Evolutionary conservation across 2,113 vertebrate species (phyloP).

Genomic region (Mungos mungo): DNA sequence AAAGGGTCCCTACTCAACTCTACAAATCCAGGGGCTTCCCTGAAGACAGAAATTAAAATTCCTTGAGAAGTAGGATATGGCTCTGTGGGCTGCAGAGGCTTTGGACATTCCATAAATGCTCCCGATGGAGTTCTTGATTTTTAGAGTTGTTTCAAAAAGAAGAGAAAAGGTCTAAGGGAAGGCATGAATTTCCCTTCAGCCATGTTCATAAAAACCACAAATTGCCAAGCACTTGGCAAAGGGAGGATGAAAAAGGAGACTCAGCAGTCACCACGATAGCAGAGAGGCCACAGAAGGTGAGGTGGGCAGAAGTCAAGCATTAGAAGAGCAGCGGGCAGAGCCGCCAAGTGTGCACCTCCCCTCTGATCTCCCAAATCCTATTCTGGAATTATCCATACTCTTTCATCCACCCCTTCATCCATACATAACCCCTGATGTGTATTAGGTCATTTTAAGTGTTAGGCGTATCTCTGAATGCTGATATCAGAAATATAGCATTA

Average conservation of each 20-base stretch:
- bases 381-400: not conserved
- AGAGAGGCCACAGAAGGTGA: fast-evolving
- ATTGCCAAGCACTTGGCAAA: not conserved
- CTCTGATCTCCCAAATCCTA: not conserved
- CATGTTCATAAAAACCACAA: not conserved
- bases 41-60: not conserved
- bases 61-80: not conserved
- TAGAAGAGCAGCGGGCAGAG: fast-evolving
- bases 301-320: too few species aligned
- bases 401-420: not conserved
- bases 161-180: not conserved
- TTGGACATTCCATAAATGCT: not conserved
- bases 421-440: not conserved
- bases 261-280: too few species aligned
- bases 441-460: not conserved
- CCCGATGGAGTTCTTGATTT: not conserved
- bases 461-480: not conserved
- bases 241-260: fast-evolving
- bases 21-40: not conserved
- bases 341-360: fast-evolving
- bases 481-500: not conserved
- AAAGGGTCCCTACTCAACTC: not conserved
- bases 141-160: not conserved
- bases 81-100: not conserved
- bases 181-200: not conserved